Evolutionary conservation across 2,888 invertebrate genomes (phyloP), one percentile per base, ranked within the genome.

Genomic region (Nebria brevicollis): DNA sequence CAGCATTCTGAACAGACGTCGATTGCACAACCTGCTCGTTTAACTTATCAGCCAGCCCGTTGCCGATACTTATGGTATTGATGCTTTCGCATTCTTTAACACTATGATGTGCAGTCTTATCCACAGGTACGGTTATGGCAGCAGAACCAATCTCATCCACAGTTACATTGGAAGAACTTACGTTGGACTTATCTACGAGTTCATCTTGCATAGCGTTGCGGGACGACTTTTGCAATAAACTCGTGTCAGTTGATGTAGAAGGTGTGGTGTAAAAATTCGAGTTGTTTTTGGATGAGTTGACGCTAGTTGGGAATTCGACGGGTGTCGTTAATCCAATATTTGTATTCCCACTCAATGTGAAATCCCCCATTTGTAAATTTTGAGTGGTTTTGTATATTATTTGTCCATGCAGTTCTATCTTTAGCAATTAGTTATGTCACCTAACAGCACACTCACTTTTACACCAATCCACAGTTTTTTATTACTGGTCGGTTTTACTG

Each of bases 171-270:
- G 74, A 66, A 66, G 77, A 75, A 80, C 82, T 77, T 66, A 85
- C 86, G 85, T 86, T 86, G 84, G 87, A 85, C 86, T 88, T 89
- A 84, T 88, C 88, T 84, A 86, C 86, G 86, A 88, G 87, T 85
- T 89, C 89, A 89, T 89, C 89, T 88, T 89, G 89, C 89, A 89
- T 89, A 84, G 87, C 88, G 85, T 87, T 85, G 84, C 86, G 87
- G 85, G 86, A 87, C 86, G 86, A 86, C 82, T 86, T 84, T 85
- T 86, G 87, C 84, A 86, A 84, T 77, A 84, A 77, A 72, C 72
- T 85, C 77, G 84, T 84, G 43, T 83, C 84, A 66, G 76, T 41
- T 15, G 72, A 75, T 34, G 82, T 75, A 66, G 77, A 78, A 87
- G 89, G 88, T 86, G 89, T 88, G 87, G 89, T 88, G 84, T 87